Conservation (phyloP, 2,888 invertebrate species). For the Limnephilus lunatus region DNA sequence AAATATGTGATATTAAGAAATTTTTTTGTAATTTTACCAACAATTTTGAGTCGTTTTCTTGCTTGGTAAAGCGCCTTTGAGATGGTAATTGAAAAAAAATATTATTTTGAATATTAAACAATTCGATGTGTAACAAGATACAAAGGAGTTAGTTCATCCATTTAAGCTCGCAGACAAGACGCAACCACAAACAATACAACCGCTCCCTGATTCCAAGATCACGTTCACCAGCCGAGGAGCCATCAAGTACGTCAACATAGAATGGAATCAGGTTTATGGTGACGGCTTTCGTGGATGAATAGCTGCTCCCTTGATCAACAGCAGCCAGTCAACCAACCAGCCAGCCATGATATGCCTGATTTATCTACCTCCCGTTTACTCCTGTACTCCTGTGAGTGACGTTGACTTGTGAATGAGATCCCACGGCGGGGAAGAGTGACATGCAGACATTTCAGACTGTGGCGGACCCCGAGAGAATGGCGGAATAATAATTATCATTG, state of each 20-base stretch:
- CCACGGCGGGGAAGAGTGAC: neutral
- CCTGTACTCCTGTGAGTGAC: neutral
- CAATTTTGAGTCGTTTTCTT: neutral
- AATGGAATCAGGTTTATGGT: slow-evolving; percentile 28
- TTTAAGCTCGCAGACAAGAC: neutral
- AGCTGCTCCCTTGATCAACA: neutral
- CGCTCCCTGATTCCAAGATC: slow-evolving; percentile 10
- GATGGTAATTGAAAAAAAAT: neutral
- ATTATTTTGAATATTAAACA: too few relatives aligned
- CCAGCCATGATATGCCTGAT: neutral
- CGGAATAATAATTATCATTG: slow-evolving; percentile 8
- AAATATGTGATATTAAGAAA: neutral
- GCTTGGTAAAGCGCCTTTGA: neutral
- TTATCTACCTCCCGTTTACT: neutral
- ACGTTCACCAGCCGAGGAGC: neutral
- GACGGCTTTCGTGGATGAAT: slow-evolving; percentile 17
- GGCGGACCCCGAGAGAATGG: neutral
- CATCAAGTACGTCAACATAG: slow-evolving; percentile 23
- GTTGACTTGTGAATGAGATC: slow-evolving; percentile 33
- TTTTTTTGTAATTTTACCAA: neutral
- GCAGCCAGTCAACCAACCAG: neutral
- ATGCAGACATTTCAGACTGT: neutral
- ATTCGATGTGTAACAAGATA: too few relatives aligned
- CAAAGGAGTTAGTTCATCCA: neutral
- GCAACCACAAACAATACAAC: neutral